Evolutionary conservation across 2,888 invertebrate species (phyloP).

Genomic region (Sipunculus nudus): DNA sequence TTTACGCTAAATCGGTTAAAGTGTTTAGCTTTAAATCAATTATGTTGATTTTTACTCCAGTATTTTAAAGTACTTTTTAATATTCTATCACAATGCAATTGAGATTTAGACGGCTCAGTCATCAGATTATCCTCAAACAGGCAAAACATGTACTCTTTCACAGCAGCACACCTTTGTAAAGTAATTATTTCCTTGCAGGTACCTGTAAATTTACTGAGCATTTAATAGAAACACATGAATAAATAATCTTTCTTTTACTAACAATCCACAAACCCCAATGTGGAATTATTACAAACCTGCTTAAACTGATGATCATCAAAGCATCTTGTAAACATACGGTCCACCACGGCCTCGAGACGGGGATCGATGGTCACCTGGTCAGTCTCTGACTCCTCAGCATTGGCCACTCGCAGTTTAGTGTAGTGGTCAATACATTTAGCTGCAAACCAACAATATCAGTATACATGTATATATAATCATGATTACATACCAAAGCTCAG

Average conservation of each 20-base stretch:
- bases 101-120: too few relatives aligned
- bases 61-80: too few relatives aligned
- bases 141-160: too few relatives aligned
- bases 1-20: too few relatives aligned
- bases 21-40: too few relatives aligned
- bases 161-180: too few relatives aligned
- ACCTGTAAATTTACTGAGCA: too few relatives aligned
- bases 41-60: too few relatives aligned
- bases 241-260: not conserved
- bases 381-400: constrained; percentile 76
- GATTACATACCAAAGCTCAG: not conserved
- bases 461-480: constrained; percentile 12
- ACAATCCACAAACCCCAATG: not conserved
- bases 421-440: constrained; percentile 98
- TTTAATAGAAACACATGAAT: not conserved
- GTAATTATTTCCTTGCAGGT: too few relatives aligned
- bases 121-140: too few relatives aligned
- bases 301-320: constrained; percentile 93
- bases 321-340: constrained; percentile 94
- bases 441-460: constrained; percentile 57
- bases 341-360: constrained; percentile 87
- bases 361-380: constrained; percentile 65
- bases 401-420: constrained; percentile 74
- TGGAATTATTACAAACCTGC: constrained; percentile 69
- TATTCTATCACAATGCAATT: too few relatives aligned